A percentile compares a stretch with the other conserved stretches of the same genome.
Conservation (phyloP, 2,888 invertebrate genomes). For the Andrena fulva region DNA sequence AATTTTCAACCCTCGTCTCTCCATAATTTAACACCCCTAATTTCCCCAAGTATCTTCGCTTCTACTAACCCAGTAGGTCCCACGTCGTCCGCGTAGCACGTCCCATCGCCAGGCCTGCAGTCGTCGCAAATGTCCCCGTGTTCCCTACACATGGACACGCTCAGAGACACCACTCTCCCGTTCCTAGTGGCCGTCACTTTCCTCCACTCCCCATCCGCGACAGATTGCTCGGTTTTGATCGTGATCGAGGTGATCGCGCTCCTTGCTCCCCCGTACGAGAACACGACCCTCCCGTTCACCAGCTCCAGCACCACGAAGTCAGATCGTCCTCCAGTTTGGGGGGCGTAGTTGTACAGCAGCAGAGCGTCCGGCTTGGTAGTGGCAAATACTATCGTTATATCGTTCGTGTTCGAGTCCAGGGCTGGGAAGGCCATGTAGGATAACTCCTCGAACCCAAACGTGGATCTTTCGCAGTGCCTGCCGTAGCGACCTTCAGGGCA, state of each 20-base stretch:
- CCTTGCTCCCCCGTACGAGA: slow-evolving; percentile 95
- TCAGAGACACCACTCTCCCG: slow-evolving; percentile 94
- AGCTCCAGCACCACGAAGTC: slow-evolving; percentile 97
- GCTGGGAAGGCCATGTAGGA: slow-evolving; percentile 96
- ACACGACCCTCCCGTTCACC: slow-evolving; percentile 92
- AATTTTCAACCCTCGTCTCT: too few relatives aligned
- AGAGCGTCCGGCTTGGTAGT: slow-evolving; percentile 95
- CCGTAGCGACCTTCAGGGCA: slow-evolving; percentile 96
- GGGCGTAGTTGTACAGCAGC: slow-evolving; percentile 96
- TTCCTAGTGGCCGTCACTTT: slow-evolving; percentile 96
- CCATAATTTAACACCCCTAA: too few relatives aligned
- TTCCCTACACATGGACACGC: slow-evolving; percentile 92
- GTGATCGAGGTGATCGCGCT: slow-evolving; percentile 94
- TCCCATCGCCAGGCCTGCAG: slow-evolving; percentile 92
- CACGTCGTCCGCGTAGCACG: slow-evolving; percentile 94
- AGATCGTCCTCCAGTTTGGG: slow-evolving; percentile 94
- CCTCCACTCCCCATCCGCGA: slow-evolving; percentile 96
- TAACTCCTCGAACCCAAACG: slow-evolving; percentile 94
- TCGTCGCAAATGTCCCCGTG: slow-evolving; percentile 95
- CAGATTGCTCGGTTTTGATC: slow-evolving; percentile 87
- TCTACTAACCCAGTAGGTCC: slow-evolving; percentile 94
- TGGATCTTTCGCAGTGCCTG: slow-evolving; percentile 95
- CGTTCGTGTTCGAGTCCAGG: slow-evolving; percentile 94
- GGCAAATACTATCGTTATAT: slow-evolving; percentile 95
- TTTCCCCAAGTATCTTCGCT: too few relatives aligned